Conservation (phyloP, 1,140 invertebrate genomes). For the Diorhabda elongata region DNA sequence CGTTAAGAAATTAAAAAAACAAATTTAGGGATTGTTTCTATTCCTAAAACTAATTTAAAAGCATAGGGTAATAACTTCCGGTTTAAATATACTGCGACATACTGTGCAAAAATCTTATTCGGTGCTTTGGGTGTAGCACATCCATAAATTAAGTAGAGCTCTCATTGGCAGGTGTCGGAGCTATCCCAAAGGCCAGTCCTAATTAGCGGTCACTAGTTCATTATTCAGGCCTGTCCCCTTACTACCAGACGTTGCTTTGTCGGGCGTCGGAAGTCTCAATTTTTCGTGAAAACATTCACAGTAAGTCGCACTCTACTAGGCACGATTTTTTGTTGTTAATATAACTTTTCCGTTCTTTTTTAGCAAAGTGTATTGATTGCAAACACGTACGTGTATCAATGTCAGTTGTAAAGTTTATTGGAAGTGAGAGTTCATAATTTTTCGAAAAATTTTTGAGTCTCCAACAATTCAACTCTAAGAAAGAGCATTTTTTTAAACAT, state of each 20-base stretch:
- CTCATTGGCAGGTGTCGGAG: constrained; percentile 46
- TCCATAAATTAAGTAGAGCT: background rate
- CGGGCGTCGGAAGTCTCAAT: constrained; percentile 38
- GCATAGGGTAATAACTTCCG: background rate
- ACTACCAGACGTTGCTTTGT: constrained; percentile 39
- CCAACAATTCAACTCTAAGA: too few relatives aligned
- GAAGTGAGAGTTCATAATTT: too few relatives aligned
- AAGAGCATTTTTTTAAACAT: too few relatives aligned
- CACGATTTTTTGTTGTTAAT: too few relatives aligned
- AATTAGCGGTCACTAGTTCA: constrained; percentile 45
- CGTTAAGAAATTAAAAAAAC: too few relatives aligned
- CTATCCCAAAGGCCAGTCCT: constrained; percentile 43
- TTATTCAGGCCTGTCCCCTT: constrained; percentile 38
- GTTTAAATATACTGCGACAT: background rate
- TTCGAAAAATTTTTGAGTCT: too few relatives aligned
- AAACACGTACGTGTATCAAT: too few relatives aligned
- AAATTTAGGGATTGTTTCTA: too few relatives aligned
- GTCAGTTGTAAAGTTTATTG: too few relatives aligned
- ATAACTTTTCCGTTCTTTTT: too few relatives aligned
- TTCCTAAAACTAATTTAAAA: background rate
- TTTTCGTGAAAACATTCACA: constrained; percentile 16
- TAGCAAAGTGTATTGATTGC: too few relatives aligned
- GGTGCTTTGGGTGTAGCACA: background rate
- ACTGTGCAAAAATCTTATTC: background rate
- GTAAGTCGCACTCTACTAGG: too few relatives aligned